Conservation (phyloP, 2,113 vertebrate genomes). For the Dipodomys merriami region DNA sequence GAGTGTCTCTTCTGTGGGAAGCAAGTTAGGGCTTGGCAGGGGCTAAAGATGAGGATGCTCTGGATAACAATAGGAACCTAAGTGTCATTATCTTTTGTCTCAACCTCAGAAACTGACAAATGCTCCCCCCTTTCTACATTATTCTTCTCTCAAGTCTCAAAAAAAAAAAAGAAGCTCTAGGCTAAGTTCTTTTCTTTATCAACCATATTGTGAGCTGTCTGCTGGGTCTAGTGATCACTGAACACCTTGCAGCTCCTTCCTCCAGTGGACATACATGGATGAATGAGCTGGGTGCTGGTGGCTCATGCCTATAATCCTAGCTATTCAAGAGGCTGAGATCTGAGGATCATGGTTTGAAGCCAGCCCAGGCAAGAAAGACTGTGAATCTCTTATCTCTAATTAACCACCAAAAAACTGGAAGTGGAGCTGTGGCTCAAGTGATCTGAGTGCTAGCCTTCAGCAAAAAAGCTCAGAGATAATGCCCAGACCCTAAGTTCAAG, state of each 20-base stretch:
- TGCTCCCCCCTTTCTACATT: neutral
- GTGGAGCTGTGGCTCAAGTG: too few relatives aligned
- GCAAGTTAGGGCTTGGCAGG: neutral
- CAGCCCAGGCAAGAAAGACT: too few relatives aligned
- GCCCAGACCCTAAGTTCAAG: too few relatives aligned
- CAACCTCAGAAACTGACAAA: neutral
- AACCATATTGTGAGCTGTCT: neutral
- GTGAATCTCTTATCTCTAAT: too few relatives aligned
- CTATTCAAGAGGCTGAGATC: too few relatives aligned
- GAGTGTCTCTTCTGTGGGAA: neutral
- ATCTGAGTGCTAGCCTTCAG: too few relatives aligned
- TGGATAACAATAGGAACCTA: neutral
- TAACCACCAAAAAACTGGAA: too few relatives aligned
- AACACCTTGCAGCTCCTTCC: neutral
- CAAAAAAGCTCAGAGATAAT: too few relatives aligned
- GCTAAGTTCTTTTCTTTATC: neutral
- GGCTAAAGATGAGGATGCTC: neutral
- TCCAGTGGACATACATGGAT: neutral
- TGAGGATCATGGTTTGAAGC: too few relatives aligned
- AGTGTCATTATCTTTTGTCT: neutral
- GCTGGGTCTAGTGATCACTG: neutral
- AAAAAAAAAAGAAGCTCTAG: neutral
- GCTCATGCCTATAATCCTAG: too few relatives aligned
- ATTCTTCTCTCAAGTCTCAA: constrained; percentile 11
- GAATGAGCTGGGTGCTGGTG: neutral